Percentiles rank a stretch among this genome's conserved stretches.
phyloP scores from a whole-genome alignment of 2,113 vertebrate genomes.

The Harpagus bidentatus region DNA sequence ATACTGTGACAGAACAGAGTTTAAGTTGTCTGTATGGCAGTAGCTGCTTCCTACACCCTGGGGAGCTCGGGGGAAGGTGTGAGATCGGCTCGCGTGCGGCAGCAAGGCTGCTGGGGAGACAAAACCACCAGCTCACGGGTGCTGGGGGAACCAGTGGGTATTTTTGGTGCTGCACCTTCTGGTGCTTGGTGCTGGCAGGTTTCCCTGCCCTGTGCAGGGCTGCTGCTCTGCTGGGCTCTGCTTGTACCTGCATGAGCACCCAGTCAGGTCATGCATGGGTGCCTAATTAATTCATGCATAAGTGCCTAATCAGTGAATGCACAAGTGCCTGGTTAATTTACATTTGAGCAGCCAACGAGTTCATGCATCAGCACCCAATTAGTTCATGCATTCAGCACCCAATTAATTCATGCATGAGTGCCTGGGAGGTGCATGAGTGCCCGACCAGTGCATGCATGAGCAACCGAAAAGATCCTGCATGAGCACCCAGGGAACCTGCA shows the following conservation, averaged over 20 bases:
- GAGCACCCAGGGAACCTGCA: neutral
- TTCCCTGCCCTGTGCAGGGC: neutral
- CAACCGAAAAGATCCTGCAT: fast-evolving
- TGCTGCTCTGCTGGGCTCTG: neutral
- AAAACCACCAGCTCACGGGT: neutral
- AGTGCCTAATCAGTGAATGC: neutral
- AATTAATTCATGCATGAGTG: neutral
- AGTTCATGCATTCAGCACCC: neutral
- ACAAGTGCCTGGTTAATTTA: neutral
- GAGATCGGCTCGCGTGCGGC: neutral
- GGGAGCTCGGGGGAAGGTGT: slow-evolving; percentile 49
- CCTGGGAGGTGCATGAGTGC: neutral
- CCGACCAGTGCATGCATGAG: fast-evolving
- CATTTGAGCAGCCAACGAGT: neutral
- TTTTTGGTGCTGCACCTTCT: neutral
- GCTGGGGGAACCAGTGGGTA: neutral
- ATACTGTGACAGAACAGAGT: slow-evolving; percentile 3
- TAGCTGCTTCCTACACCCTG: neutral
- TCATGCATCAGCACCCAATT: neutral
- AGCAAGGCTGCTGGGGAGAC: neutral
- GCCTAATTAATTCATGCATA: neutral
- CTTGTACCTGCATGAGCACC: neutral
- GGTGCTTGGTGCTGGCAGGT: neutral
- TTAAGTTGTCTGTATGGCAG: neutral
- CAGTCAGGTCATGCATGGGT: fast-evolving